Percentiles rank a stretch among this genome's conserved stretches.
Conservation (phyloP, 2,113 vertebrate species). For the Nematolebias whitei region DNA sequence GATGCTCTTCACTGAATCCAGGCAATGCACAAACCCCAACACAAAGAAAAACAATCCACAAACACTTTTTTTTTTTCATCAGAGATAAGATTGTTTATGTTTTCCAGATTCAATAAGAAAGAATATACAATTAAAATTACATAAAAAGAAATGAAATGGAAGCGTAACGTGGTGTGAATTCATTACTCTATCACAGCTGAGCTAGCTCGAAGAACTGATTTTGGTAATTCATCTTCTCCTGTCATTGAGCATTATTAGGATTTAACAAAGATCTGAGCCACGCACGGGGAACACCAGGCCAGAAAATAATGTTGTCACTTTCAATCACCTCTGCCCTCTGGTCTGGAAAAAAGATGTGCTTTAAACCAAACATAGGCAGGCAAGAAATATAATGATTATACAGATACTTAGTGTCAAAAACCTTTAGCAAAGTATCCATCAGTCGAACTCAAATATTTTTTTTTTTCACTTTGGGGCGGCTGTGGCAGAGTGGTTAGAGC, state of each 20-base stretch:
- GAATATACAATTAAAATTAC: too few species aligned
- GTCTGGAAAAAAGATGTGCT: slow-evolving; percentile 11
- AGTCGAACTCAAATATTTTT: too few species aligned
- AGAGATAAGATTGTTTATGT: background rate
- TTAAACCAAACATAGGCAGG: slow-evolving; percentile 26
- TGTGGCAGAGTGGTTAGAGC: too few species aligned
- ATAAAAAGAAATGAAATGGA: slow-evolving; percentile 48
- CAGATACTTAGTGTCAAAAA: too few species aligned
- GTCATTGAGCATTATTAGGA: slow-evolving; percentile 67
- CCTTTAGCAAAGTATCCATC: background rate
- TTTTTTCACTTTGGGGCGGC: too few species aligned
- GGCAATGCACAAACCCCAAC: slow-evolving; percentile 27
- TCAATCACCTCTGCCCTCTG: slow-evolving; percentile 54
- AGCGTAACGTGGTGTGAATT: slow-evolving; percentile 57
- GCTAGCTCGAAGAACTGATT: slow-evolving; percentile 33
- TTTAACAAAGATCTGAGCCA: slow-evolving; percentile 53
- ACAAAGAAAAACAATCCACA: slow-evolving; percentile 8
- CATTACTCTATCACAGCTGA: slow-evolving; percentile 66
- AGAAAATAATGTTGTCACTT: slow-evolving; percentile 74
- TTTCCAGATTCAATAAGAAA: slow-evolving; percentile 76
- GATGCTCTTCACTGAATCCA: slow-evolving; percentile 18
- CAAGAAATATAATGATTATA: slow-evolving; percentile 17
- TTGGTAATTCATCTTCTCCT: slow-evolving; percentile 71
- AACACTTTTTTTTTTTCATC: slow-evolving; percentile 39
- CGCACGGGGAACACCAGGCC: slow-evolving; percentile 34